Percentiles rank a stretch among this genome's conserved stretches.
phyloP scores from a whole-genome alignment of 2,113 vertebrate species.

The Cinclus mexicanus region DNA sequence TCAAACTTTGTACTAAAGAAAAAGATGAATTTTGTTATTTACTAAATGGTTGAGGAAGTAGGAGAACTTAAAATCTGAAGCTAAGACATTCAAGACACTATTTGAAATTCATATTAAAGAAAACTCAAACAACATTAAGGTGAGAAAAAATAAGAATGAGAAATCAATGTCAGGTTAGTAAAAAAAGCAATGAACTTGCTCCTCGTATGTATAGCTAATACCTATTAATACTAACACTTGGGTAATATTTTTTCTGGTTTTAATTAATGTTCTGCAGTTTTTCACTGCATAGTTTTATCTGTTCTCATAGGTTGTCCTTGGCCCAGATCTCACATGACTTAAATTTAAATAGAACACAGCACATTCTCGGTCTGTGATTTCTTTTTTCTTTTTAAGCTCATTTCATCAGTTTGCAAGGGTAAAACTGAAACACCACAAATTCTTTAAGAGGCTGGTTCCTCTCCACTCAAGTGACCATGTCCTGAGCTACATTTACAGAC shows the following conservation, averaged over 20 bases:
- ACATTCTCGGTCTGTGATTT: background rate
- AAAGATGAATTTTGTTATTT: background rate
- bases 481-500: background rate
- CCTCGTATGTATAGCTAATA: background rate
- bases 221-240: background rate
- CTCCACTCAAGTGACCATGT: background rate
- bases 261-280: background rate
- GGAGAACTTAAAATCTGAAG: background rate
- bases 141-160: background rate
- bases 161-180: background rate
- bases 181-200: background rate
- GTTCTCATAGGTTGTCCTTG: background rate
- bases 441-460: background rate
- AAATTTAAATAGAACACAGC: background rate
- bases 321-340: background rate
- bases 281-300: background rate
- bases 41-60: background rate
- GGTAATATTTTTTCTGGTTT: background rate
- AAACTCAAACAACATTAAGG: background rate
- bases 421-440: background rate
- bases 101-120: constrained; percentile 14
- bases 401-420: background rate
- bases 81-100: background rate
- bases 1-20: background rate
- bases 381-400: background rate